A percentile compares a stretch with the other conserved stretches of the same genome.
These are phyloP conservation scores for Cetoscarus ocellatus DNA, from an alignment of 2,797 vertebrate genomes.

Conservation along the genomic window DNA sequence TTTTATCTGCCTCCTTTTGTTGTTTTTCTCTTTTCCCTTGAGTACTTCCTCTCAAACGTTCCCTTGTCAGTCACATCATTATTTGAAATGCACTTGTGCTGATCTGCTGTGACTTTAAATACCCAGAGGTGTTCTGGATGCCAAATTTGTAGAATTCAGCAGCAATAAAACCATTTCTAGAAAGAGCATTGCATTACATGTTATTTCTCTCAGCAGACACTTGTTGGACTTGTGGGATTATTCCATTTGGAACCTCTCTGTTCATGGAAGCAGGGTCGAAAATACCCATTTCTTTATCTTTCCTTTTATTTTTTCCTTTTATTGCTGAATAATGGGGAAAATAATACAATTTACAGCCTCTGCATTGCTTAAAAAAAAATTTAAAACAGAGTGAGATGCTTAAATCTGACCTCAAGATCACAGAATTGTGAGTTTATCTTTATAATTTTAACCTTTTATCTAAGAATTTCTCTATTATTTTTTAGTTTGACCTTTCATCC, in stretches of 20 bases:
- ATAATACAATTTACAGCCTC: too few relatives aligned
- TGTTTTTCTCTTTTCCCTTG: not conserved
- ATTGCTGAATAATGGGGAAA: too few relatives aligned
- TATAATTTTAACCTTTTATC: too few relatives aligned
- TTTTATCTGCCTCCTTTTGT: slow-evolving; percentile 14
- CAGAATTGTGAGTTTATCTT: too few relatives aligned
- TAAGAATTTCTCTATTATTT: too few relatives aligned
- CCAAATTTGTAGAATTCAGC: slow-evolving; percentile 18
- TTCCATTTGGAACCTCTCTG: not conserved
- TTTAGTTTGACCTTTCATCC: too few relatives aligned
- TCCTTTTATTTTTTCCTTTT: too few relatives aligned
- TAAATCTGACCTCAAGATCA: too few relatives aligned
- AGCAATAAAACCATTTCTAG: not conserved
- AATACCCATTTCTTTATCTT: too few relatives aligned
- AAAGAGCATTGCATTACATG: slow-evolving; percentile 11
- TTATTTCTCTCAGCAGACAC: slow-evolving; percentile 8
- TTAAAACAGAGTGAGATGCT: too few relatives aligned
- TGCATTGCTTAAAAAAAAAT: too few relatives aligned
- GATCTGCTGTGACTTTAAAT: slow-evolving; percentile 10
- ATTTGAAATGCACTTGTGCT: not conserved
- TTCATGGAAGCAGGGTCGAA: too few relatives aligned
- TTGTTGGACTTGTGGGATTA: slow-evolving; percentile 13
- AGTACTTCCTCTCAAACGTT: slow-evolving; percentile 17
- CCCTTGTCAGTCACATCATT: slow-evolving; percentile 3
- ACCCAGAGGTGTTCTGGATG: slow-evolving; percentile 5